These are phyloP conservation scores for Protobothrops flavoviridis DNA, from an alignment of 2,113 vertebrate genomes.

Conservation along the genomic window DNA sequence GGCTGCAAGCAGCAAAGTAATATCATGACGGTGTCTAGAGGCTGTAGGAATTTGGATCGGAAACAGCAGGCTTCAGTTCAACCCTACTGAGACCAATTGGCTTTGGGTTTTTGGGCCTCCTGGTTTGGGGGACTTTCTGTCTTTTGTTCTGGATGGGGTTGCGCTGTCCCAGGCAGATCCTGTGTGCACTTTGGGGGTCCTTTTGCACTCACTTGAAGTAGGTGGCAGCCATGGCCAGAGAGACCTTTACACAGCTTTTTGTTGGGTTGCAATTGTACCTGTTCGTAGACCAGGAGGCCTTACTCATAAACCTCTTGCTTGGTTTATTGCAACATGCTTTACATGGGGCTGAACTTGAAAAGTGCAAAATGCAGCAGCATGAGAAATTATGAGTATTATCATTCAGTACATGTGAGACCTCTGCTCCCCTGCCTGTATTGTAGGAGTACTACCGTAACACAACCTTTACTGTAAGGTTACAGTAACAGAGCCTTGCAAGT, in stretches of 20 bases:
- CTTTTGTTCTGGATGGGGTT: not conserved
- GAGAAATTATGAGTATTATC: not conserved
- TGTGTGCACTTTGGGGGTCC: not conserved
- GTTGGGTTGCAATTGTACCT: not conserved
- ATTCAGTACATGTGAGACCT: not conserved
- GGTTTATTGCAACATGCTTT: not conserved
- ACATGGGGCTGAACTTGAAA: not conserved
- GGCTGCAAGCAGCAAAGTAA: not conserved
- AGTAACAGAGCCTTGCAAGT: not conserved
- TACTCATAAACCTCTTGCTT: not conserved
- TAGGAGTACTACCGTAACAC: not conserved
- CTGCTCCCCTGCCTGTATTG: not conserved
- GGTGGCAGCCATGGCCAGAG: not conserved
- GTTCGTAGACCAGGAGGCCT: not conserved
- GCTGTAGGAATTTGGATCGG: not conserved
- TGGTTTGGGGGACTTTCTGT: not conserved
- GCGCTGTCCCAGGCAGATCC: not conserved
- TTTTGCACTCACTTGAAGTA: not conserved
- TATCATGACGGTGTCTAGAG: not conserved
- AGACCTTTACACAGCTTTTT: not conserved
- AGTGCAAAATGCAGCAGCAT: not conserved
- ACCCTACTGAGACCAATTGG: not conserved
- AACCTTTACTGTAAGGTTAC: not conserved
- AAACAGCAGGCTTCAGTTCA: not conserved
- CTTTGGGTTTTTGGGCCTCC: not conserved